Base-by-base conservation (phyloP, 2,888 invertebrate species). In the Eilema griseolum region DNA sequence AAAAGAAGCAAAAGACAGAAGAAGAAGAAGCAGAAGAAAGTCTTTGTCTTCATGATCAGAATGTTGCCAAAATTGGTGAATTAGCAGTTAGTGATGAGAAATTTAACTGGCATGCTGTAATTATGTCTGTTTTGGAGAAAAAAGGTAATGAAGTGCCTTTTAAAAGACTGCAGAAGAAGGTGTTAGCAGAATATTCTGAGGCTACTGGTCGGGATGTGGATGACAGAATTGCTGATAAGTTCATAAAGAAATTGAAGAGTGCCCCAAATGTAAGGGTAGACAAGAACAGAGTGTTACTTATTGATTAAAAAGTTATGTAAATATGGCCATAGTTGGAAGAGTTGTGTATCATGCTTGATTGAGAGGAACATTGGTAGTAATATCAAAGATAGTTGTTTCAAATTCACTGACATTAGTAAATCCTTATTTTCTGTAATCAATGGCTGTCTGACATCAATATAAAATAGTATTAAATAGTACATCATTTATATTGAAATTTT, bases 111-210 rank as follows among this genome's bases (percentile, higher is more conserved):
- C 94, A 95, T 80, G 91, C 89, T 11, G 92, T 93, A 5, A 96
- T 96, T 23, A 80, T 94, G 70, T 91, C 95, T 3, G 91, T 96
- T 63, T 87, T 96, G 69, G 85, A 94, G 73, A 93, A 95, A 65
- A 94, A 94, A 83, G 96, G 96, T 8, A 96, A 97, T 78, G 97
- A 97, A 83, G 93, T 98, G 61, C 95, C 97, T 0, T 87, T 97
- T 70, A 97, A 97, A 84, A 97, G 97, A 83, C 91, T 98, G 24
- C 96, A 97, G 82, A 98, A 97, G 87, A 98, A 98, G 92, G 96
- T 98, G 11, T 86, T 97, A 2, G 96, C 96, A 63, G 97, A 96
- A 80, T 98, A 97, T 75, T 87, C 93, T 52, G 94, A 95, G 82
- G 90, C 92, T 33, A 95, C 96, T 26, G 92, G 95, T 1, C 84